Evolutionary conservation across 2,113 vertebrate genomes (phyloP), one percentile per base, ranked within the genome.

Genomic region (Brachyhypopomus occidentalis): DNA sequence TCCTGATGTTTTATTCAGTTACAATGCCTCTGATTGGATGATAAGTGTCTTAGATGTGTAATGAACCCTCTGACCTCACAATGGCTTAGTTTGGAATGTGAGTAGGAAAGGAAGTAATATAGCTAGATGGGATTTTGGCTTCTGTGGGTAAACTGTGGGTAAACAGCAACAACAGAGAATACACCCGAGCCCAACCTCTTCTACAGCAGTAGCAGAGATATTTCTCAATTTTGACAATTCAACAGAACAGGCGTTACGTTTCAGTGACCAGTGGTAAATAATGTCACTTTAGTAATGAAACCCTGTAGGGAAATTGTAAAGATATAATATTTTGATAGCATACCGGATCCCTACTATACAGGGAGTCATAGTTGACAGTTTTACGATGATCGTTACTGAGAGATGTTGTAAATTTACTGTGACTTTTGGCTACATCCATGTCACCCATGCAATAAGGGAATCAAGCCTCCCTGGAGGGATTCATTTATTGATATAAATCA

Each of bases 91-190:
- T 41, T 77, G 59, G 27, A 77, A 77, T 41, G 19, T 48, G 48
- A 66, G 34, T 25, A 77, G 75, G 60, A 77, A 63, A n/a, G 2
- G 5, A 38, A 52, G 30, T 48, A 38, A 66, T 48, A 67, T 20
- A 19, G 30, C 30, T 36, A 67, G 20, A 66, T 66, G 25, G 17
- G 63, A 66, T 66, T 14, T 30, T 60, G 20, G 58, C 27, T 67
- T 20, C 20, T 5, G 17, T 67, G 1, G 36, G 64, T 67, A 66
- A 66, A 25, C 62, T 64, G 63, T 34, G 63, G 34, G 63, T n/a
- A 66, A 66, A 66, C 25, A 66, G 25, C 3, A 36, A 16, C 4
- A 36, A 34, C 16, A 3, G 5, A 60, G n/a, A 60, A 60, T n/a
- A 60, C 5, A 60, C 34, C 16, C 3, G 30, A 6, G 1, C 14